Base-by-base conservation (phyloP, 2,113 vertebrate species). In the Panthera leo region DNA sequence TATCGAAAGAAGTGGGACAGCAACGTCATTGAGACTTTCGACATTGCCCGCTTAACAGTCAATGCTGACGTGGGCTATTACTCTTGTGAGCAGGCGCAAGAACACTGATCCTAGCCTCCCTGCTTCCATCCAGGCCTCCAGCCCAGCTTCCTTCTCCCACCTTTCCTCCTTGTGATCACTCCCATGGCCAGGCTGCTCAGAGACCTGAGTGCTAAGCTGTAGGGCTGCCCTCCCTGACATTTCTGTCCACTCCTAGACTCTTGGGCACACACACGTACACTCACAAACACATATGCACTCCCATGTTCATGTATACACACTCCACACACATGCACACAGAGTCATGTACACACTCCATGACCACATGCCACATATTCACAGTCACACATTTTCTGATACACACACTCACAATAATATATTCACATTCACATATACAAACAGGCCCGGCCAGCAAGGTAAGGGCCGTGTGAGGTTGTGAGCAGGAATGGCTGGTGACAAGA, bases 21-120 rank as follows among this genome's bases (percentile, higher is more conserved):
- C 14, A 99, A 99, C 4, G 99, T 99, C 98, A 99, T 99, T 1
- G 99, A 99, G 98, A 99, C 99, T 70, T 99, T 99, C 0, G 99
- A 99, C 98, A 99, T 99, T 2, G 99, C 99, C 36, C 99, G 99
- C 84, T 98, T 99, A 85, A 99, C 99, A 0, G 99, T 99, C 98
- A 99, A 99, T 34, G 99, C 99, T 0, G 99, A 99, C 4, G 99
- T 99, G 45, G 99, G 99, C 63, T 99, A 99, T 98, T 99, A 99
- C 9, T 99, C 99, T 84, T 93, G 68, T 95, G 84, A 92, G 93
- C 82, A 89, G 53, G 45, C 9, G 0, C 27, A 51, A 58, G 87
- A 48, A 9, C 0, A 0, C 31, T 15, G 19, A 78, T 67, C 91
- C 73, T 19, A 25, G 31, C 39, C 90, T 53, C 73, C 78, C 1